Conservation (phyloP, 2,888 invertebrate species). For the Oscheius myriophilus region DNA sequence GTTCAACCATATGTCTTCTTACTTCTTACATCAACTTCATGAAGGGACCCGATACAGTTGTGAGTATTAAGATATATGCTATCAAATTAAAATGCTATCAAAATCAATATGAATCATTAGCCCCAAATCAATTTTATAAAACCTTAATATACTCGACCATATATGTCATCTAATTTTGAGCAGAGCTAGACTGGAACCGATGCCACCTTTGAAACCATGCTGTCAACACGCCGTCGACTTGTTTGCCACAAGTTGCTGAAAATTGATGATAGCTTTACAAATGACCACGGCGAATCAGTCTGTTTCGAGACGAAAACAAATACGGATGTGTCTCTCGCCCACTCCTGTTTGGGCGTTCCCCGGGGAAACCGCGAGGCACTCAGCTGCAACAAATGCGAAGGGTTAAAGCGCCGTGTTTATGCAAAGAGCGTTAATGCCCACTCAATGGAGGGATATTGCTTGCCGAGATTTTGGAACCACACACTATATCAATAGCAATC, state of each 20-base stretch:
- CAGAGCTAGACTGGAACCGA: too few relatives aligned
- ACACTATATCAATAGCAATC: too few relatives aligned
- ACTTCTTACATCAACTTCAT: slow-evolving; percentile 48
- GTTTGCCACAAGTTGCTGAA: not conserved
- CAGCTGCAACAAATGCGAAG: slow-evolving; percentile 25
- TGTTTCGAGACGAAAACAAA: slow-evolving; percentile 19
- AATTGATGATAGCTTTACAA: slow-evolving; percentile 27
- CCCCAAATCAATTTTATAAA: too few relatives aligned
- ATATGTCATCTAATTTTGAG: too few relatives aligned
- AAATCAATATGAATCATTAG: not conserved
- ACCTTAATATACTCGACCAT: too few relatives aligned
- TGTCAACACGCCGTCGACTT: too few relatives aligned
- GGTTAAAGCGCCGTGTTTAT: slow-evolving; percentile 10
- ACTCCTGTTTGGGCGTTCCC: slow-evolving; percentile 19
- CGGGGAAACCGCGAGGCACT: slow-evolving; percentile 16
- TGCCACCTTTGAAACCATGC: too few relatives aligned
- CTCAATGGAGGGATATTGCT: slow-evolving; percentile 3
- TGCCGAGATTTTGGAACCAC: too few relatives aligned
- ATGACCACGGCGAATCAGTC: slow-evolving; percentile 19
- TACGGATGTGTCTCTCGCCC: slow-evolving; percentile 18
- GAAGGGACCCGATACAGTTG: slow-evolving; percentile 31
- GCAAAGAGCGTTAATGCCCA: slow-evolving; percentile 13
- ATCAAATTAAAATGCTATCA: not conserved
- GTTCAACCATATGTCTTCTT: slow-evolving; percentile 48
- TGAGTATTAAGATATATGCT: slow-evolving; percentile 21